phyloP scores from a whole-genome alignment of 2,797 vertebrate genomes.

The Rhadinocentrus ornatus region DNA sequence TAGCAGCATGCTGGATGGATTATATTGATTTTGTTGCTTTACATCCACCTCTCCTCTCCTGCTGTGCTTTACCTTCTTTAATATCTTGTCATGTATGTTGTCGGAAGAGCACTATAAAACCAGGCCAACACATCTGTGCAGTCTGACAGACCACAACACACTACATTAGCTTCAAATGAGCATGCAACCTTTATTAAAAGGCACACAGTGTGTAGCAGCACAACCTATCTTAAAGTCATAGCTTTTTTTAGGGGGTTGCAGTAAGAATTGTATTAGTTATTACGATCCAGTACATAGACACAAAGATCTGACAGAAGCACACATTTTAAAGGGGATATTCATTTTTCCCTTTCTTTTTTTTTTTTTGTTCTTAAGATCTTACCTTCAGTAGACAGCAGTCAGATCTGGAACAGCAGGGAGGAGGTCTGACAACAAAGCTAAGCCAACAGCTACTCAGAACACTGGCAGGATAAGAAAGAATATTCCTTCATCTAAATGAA shows the following conservation, averaged over 20 bases:
- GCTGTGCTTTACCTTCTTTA: constrained; percentile 26
- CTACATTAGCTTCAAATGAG: not conserved
- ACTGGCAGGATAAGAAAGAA: not conserved
- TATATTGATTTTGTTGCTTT: constrained; percentile 37
- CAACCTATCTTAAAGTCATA: not conserved
- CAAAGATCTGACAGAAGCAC: not conserved
- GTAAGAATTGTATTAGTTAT: not conserved
- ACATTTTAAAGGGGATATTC: not conserved
- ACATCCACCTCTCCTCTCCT: constrained; percentile 25
- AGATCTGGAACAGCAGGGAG: not conserved
- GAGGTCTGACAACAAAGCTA: not conserved
- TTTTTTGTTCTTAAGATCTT: not conserved
- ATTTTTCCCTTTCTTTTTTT: not conserved
- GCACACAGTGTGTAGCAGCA: not conserved
- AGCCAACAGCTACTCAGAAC: not conserved
- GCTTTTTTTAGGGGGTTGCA: not conserved
- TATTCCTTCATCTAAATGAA: not conserved
- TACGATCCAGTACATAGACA: not conserved
- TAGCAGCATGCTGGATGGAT: constrained; percentile 2
- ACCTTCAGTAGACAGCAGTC: not conserved
- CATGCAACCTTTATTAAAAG: not conserved
- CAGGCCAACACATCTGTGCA: not conserved
- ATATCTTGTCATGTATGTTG: constrained; percentile 46
- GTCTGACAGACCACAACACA: not conserved
- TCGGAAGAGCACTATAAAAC: not conserved